Conservation (phyloP, 1,140 invertebrate species). For the Agrypnia vestita region DNA sequence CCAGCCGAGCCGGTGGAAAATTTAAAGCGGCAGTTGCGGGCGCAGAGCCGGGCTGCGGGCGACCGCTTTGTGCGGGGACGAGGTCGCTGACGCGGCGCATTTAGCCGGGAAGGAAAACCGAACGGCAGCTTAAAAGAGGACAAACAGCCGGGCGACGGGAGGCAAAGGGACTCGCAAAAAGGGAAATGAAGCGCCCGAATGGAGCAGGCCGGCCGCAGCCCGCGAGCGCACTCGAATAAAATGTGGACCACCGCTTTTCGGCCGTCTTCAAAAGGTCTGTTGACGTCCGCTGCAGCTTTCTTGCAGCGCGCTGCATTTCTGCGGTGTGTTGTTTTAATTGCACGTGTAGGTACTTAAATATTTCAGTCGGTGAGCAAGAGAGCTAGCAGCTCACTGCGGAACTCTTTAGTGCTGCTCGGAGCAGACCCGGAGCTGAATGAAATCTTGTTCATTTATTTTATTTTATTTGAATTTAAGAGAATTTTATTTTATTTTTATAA, state of each 20-base stretch:
- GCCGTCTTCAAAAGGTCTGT: neutral
- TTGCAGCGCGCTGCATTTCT: neutral
- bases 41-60: slow-evolving; percentile 26
- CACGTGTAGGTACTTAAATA: neutral
- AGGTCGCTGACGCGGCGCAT: slow-evolving; percentile 27
- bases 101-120: slow-evolving; percentile 23
- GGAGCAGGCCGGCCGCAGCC: slow-evolving; percentile 20
- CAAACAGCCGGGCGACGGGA: neutral
- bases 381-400: neutral
- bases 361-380: neutral
- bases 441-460: too few species aligned
- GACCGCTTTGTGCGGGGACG: slow-evolving; percentile 34
- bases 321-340: slow-evolving; percentile 17
- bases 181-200: slow-evolving; percentile 24
- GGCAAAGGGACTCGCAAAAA: slow-evolving; percentile 23
- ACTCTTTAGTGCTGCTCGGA: neutral
- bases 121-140: neutral
- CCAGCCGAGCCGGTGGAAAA: neutral
- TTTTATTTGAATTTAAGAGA: too few species aligned
- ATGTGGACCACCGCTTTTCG: slow-evolving; percentile 13
- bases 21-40: slow-evolving; percentile 35
- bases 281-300: neutral
- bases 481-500: too few species aligned
- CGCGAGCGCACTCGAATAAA: slow-evolving; percentile 39
- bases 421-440: neutral